Conservation (phyloP, 1,140 invertebrate genomes). For the Babylonia areolata region DNA sequence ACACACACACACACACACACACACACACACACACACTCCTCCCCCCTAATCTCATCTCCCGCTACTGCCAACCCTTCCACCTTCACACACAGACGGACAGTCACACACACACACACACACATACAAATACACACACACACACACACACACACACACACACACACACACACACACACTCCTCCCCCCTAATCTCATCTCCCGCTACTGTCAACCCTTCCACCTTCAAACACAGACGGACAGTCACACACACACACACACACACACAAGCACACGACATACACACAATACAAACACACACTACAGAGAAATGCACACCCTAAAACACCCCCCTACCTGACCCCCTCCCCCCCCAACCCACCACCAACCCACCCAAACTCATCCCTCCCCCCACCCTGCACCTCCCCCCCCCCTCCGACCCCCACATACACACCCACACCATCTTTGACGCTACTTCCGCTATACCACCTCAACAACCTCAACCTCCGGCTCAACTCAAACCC, state of each 20-base stretch:
- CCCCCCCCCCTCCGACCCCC: too few species aligned
- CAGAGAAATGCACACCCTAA: neutral
- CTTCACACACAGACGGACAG: neutral
- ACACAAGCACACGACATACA: neutral
- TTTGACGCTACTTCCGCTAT: too few species aligned
- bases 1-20: conserved; percentile 18
- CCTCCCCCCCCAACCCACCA: too few species aligned
- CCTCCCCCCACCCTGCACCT: too few species aligned
- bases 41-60: neutral
- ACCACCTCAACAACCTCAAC: too few species aligned
- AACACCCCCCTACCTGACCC: neutral
- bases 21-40: conserved; percentile 9
- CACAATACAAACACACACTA: conserved; percentile 5
- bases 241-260: neutral
- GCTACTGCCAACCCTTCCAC: neutral
- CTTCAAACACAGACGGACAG: neutral
- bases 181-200: too few species aligned
- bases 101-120: conserved; percentile 4
- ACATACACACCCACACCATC: too few species aligned
- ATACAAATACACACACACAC: neutral
- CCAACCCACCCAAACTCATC: too few species aligned
- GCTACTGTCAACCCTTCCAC: too few species aligned
- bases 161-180: neutral
- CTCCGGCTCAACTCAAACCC: too few species aligned
- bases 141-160: conserved; percentile 1